phyloP scores from a whole-genome alignment of 1,140 invertebrate species.

The Pteromalus puparum region DNA sequence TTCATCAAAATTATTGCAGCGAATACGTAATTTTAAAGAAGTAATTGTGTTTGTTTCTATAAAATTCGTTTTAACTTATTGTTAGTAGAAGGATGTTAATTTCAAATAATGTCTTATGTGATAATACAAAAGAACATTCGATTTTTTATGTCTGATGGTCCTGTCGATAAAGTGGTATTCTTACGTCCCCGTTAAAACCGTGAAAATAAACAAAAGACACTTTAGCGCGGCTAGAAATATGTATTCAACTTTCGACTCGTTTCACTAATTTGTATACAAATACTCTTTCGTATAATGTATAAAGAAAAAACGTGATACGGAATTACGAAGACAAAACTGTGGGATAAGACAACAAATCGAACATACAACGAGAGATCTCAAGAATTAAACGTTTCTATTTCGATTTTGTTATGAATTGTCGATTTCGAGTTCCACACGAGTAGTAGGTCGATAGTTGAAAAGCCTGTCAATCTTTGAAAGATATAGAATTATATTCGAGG shows the following conservation, averaged over 20 bases:
- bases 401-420: conserved; percentile 17
- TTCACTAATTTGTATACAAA: conserved; percentile 37
- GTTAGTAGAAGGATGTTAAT: background rate
- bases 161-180: conserved; percentile 38
- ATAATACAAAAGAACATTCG: conserved; percentile 34
- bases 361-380: conserved; percentile 60
- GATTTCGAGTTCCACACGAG: conserved; percentile 9
- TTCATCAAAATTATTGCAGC: background rate
- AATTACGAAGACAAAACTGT: conserved; percentile 13
- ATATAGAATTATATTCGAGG: conserved; percentile 57
- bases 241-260: conserved; percentile 25
- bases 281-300: conserved; percentile 37
- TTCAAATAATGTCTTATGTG: conserved; percentile 24
- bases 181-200: conserved; percentile 11
- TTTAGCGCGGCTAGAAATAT: conserved; percentile 19
- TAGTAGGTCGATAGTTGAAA: conserved; percentile 46
- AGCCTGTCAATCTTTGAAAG: conserved; percentile 51
- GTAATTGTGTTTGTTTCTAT: background rate
- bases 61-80: background rate
- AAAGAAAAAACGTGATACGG: conserved; percentile 31
- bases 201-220: conserved; percentile 13
- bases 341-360: conserved; percentile 40
- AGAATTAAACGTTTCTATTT: conserved; percentile 55
- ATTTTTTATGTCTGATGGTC: conserved; percentile 25
- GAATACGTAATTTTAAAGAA: background rate